Conservation (phyloP, 2,888 invertebrate species). For the Sabatieria punctata region DNA sequence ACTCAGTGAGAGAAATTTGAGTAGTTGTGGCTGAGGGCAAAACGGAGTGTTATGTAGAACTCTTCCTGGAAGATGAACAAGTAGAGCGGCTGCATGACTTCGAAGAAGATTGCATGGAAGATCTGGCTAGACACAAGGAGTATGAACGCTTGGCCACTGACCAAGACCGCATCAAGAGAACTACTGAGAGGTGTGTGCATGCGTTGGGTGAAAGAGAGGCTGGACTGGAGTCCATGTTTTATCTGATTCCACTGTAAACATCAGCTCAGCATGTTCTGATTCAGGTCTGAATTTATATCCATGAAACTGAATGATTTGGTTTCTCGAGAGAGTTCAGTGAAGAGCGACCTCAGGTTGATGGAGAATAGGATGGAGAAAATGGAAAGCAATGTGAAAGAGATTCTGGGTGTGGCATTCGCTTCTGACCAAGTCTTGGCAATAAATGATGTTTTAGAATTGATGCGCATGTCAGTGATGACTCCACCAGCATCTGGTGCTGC, state of each 20-base stretch:
- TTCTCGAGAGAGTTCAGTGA: slow-evolving; percentile 17
- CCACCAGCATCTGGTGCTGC: too few species aligned
- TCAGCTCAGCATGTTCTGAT: background rate
- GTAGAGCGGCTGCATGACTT: slow-evolving; percentile 87
- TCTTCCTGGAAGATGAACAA: slow-evolving; percentile 80
- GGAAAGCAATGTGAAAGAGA: too few species aligned
- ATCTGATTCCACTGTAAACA: too few species aligned
- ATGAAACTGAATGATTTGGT: slow-evolving; percentile 36
- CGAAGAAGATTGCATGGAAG: slow-evolving; percentile 95
- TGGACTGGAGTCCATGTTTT: too few species aligned
- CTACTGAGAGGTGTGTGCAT: slow-evolving; percentile 32
- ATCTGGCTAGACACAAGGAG: slow-evolving; percentile 71
- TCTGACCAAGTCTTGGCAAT: too few species aligned
- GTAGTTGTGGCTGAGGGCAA: too few species aligned
- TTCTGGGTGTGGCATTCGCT: too few species aligned
- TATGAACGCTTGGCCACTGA: slow-evolving; percentile 30
- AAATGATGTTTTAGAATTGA: too few species aligned
- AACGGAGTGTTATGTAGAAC: slow-evolving; percentile 40
- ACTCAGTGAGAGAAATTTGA: slow-evolving; percentile 47
- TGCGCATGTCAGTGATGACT: too few species aligned
- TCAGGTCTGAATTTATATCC: slow-evolving; percentile 31
- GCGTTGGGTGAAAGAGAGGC: too few species aligned
- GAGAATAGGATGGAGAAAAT: slow-evolving; percentile 13
- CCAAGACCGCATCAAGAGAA: slow-evolving; percentile 35
- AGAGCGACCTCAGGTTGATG: slow-evolving; percentile 18